Evolutionary conservation across 1,140 invertebrate species (phyloP).

Genomic region (Halyomorpha halys): DNA sequence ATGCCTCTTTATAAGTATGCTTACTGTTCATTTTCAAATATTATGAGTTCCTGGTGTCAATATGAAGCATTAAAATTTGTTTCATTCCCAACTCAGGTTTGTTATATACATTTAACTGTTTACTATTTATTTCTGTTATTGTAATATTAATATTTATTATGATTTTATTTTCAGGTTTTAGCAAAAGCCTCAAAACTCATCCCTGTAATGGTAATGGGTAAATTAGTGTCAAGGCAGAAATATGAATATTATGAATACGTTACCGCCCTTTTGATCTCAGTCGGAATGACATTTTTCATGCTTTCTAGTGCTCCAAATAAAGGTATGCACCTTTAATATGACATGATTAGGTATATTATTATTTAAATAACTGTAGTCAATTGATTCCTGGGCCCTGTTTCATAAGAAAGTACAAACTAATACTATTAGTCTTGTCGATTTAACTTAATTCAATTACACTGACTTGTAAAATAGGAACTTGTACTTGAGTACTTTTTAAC

Average conservation of each 20-base stretch:
- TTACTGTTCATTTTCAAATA: constrained; percentile 94
- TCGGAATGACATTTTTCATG: constrained; percentile 88
- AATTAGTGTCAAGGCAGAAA: constrained; percentile 74
- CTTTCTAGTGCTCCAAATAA: constrained; percentile 36
- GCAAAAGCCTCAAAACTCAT: constrained; percentile 92
- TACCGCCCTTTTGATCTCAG: constrained; percentile 77
- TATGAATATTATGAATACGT: constrained; percentile 91
- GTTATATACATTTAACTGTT: constrained; percentile 9
- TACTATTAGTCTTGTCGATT: no score
- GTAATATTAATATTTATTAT: background rate
- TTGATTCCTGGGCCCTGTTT: no score
- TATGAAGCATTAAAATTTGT: constrained; percentile 98
- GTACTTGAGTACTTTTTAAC: no score
- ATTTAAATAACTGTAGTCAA: no score
- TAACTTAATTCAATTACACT: no score
- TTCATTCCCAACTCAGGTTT: constrained; percentile 91
- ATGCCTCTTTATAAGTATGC: constrained; percentile 93
- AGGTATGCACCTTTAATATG: no score
- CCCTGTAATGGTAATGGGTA: constrained; percentile 98
- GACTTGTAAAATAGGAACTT: no score
- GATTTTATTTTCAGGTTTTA: constrained; percentile 54
- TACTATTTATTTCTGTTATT: background rate
- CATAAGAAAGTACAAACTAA: no score
- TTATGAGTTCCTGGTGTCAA: constrained; percentile 98
- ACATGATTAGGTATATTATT: no score